Conservation (phyloP, 2,797 vertebrate species). For the Coregonus ussuriensis region DNA sequence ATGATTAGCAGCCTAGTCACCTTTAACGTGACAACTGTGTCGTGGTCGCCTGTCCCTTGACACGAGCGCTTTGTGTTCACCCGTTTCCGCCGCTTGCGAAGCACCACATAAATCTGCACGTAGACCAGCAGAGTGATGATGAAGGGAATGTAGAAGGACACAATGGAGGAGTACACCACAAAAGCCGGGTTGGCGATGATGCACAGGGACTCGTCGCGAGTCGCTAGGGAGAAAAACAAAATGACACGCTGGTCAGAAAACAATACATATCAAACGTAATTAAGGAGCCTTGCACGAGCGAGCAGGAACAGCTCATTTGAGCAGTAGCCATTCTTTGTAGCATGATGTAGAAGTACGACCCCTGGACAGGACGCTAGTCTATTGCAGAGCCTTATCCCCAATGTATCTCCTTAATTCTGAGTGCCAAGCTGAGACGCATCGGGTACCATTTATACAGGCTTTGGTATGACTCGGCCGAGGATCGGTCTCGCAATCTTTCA, state of each 20-base stretch:
- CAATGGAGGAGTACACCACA: constrained; percentile 97
- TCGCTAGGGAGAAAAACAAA: constrained; percentile 74
- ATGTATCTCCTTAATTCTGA: too few species aligned
- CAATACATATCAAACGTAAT: neutral
- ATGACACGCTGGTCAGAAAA: neutral
- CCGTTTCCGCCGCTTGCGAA: constrained; percentile 90
- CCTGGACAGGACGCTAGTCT: too few species aligned
- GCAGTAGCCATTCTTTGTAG: too few species aligned
- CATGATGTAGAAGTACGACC: too few species aligned
- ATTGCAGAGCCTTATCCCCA: too few species aligned
- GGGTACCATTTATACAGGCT: too few species aligned
- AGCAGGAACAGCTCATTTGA: too few species aligned
- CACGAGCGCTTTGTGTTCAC: constrained; percentile 91
- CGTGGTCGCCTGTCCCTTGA: constrained; percentile 69
- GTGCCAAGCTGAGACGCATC: too few species aligned
- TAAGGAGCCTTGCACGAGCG: too few species aligned
- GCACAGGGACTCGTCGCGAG: constrained; percentile 85
- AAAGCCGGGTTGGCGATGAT: constrained; percentile 96
- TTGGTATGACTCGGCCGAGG: too few species aligned
- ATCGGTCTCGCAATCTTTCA: too few species aligned
- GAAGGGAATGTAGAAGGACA: constrained; percentile 98
- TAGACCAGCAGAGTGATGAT: constrained; percentile 98
- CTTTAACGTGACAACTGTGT: constrained; percentile 82
- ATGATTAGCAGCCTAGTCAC: constrained; percentile 63
- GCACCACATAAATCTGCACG: constrained; percentile 96